phyloP scores from a whole-genome alignment of 2,113 vertebrate genomes.

The mouse (Mus musculus) region DNA sequence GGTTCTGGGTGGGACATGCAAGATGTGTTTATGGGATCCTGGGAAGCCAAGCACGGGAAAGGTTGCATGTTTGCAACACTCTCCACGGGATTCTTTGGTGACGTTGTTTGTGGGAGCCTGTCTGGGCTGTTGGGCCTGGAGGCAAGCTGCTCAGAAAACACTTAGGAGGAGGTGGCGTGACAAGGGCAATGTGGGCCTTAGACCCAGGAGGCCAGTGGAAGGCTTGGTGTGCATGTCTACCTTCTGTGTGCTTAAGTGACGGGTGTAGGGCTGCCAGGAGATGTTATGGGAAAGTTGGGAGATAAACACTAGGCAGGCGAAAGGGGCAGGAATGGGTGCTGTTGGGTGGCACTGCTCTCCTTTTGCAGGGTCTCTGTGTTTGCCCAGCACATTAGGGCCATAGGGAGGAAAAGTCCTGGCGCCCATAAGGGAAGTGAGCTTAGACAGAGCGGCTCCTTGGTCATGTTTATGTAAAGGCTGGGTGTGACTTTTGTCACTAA shows the following conservation, averaged over 20 bases:
- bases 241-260: not conserved
- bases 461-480: conserved; percentile 79
- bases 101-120: conserved; percentile 73
- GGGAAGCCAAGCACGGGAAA: conserved; percentile 26
- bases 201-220: conserved; percentile 8
- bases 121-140: conserved; percentile 54
- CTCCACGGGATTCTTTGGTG: conserved; percentile 75
- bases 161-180: conserved; percentile 75
- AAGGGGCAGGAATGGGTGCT: conserved; percentile 38
- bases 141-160: conserved; percentile 68
- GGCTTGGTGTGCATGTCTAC: conserved; percentile 51
- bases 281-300: not conserved
- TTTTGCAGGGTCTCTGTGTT: conserved; percentile 46
- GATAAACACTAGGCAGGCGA: conserved; percentile 60
- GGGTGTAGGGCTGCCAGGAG: conserved; percentile 15
- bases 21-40: conserved; percentile 45
- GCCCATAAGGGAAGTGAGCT: conserved; percentile 66
- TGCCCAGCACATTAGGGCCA: conserved; percentile 61
- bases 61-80: conserved; percentile 65
- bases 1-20: not conserved
- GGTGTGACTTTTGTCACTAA: conserved; percentile 78
- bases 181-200: conserved; percentile 76
- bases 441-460: conserved; percentile 73
- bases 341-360: not conserved
- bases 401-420: conserved; percentile 67